These are phyloP conservation scores for Cosmopolites sordidus DNA, from an alignment of 2,888 invertebrate species.

Conservation along the genomic window DNA sequence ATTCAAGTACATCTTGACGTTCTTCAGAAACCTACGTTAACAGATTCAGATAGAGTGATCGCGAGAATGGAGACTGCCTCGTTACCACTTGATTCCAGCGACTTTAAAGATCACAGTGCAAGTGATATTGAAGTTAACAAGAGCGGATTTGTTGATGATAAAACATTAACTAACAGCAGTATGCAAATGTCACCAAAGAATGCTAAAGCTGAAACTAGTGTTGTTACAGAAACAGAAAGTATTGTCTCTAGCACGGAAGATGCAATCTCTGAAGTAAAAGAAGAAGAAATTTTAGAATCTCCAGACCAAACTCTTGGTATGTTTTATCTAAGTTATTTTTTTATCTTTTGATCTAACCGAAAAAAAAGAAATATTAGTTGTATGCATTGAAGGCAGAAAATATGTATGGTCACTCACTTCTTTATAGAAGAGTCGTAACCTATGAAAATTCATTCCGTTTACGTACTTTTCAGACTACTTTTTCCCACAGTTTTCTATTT, in stretches of 20 bases:
- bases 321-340: no score
- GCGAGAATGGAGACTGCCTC: conserved; percentile 38
- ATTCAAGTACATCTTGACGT: conserved; percentile 28
- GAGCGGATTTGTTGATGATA: background rate
- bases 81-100: conserved; percentile 3
- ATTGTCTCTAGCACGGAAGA: background rate
- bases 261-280: background rate
- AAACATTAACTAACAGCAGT: background rate
- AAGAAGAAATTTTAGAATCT: background rate
- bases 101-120: conserved; percentile 1
- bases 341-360: no score
- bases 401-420: no score
- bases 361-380: no score
- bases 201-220: background rate
- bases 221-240: background rate
- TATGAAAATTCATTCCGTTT: no score
- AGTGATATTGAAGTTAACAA: background rate
- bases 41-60: conserved; percentile 37
- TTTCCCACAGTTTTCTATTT: no score
- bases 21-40: conserved; percentile 32
- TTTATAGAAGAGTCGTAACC: no score
- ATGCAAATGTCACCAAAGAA: background rate
- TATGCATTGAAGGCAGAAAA: no score
- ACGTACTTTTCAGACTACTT: no score
- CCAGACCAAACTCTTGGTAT: background rate